These are phyloP conservation scores for Macrostomum lignano DNA, from an alignment of 1,140 invertebrate species.

Conservation along the genomic window DNA sequence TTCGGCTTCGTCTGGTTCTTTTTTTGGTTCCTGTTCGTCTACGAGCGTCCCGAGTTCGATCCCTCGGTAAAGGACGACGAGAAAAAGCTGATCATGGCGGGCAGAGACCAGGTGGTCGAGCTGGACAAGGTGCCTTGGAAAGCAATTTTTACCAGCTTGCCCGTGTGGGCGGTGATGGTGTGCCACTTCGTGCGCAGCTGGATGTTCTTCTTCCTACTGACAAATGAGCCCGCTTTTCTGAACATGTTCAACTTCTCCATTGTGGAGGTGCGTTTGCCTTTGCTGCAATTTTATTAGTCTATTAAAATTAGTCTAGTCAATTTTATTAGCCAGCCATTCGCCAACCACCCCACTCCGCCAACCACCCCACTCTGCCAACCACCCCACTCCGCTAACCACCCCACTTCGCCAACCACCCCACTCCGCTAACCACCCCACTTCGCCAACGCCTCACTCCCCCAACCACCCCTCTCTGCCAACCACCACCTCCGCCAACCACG, in stretches of 20 bases:
- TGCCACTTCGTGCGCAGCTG: conserved; percentile 17
- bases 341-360: too few relatives aligned
- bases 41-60: conserved; percentile 16
- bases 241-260: conserved; percentile 16
- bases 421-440: too few relatives aligned
- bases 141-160: conserved; percentile 14
- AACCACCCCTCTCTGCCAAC: too few relatives aligned
- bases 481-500: too few relatives aligned
- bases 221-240: conserved; percentile 19
- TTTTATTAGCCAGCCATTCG: too few relatives aligned
- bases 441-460: too few relatives aligned
- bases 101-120: too few relatives aligned
- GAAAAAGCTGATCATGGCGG: too few relatives aligned
- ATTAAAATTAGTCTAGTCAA: background rate
- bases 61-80: conserved; percentile 14
- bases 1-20: conserved; percentile 15
- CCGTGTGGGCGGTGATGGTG: conserved; percentile 14
- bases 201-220: conserved; percentile 18
- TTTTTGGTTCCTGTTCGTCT: conserved; percentile 12
- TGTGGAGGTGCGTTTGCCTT: conserved; percentile 15
- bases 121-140: conserved; percentile 14
- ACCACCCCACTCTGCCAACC: too few relatives aligned
- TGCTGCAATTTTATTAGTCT: background rate
- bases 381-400: too few relatives aligned
- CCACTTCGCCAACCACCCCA: too few relatives aligned